phyloP scores from a whole-genome alignment of 2,113 vertebrate species.

The Cyprinodon brontotheroides region DNA sequence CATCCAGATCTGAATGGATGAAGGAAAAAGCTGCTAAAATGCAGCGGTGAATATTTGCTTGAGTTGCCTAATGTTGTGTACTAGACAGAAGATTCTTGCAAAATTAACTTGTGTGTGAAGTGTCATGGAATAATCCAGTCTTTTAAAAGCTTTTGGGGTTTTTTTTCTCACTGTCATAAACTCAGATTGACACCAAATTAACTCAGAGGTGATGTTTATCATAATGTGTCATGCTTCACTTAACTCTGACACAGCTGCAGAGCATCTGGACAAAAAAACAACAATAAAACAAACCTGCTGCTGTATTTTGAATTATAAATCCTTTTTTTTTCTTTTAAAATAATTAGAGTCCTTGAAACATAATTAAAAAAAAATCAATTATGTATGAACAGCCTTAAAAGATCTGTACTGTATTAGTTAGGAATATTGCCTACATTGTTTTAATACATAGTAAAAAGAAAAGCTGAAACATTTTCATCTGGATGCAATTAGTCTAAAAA shows the following conservation, averaged over 20 bases:
- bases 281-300: neutral
- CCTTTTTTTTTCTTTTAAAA: too few species aligned
- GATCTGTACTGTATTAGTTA: neutral
- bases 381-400: neutral
- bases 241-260: constrained; percentile 13
- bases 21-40: neutral
- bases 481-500: neutral
- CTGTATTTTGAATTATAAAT: neutral
- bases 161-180: neutral
- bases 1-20: neutral
- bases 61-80: neutral
- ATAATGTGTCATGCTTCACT: neutral
- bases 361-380: neutral
- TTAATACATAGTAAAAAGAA: neutral
- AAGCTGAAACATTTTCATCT: neutral
- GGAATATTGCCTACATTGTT: neutral
- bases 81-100: neutral
- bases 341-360: too few species aligned
- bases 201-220: constrained; percentile 7
- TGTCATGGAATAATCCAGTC: neutral
- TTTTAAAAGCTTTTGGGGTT: neutral
- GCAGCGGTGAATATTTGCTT: neutral
- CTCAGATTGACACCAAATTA: neutral
- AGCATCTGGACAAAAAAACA: neutral
- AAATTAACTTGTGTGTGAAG: neutral